Conservation (phyloP, 2,888 invertebrate genomes). For the Caenorhabditis sulstoni region DNA sequence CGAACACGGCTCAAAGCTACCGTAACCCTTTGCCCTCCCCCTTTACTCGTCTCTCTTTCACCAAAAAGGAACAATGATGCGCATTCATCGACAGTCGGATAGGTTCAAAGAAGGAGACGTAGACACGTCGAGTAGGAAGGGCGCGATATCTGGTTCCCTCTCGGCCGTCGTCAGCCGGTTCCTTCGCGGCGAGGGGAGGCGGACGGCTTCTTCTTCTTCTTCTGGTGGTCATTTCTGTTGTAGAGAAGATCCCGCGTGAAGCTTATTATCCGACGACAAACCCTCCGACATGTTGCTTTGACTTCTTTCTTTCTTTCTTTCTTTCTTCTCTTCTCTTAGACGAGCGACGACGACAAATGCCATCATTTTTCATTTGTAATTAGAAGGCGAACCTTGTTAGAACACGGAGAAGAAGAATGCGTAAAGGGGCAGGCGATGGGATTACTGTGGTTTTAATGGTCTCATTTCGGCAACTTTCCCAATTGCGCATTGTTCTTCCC, state of each 20-base stretch:
- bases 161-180: neutral
- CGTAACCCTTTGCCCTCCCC: too few relatives aligned
- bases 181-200: neutral
- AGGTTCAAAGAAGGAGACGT: too few relatives aligned
- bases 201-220: neutral
- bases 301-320: constrained; percentile 35
- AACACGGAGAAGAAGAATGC: too few relatives aligned
- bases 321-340: constrained; percentile 23
- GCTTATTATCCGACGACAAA: constrained; percentile 34
- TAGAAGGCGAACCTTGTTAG: neutral
- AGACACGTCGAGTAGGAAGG: too few relatives aligned
- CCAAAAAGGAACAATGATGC: too few relatives aligned
- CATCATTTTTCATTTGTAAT: neutral
- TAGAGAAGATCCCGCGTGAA: neutral
- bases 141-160: neutral
- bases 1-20: too few relatives aligned
- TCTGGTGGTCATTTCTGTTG: neutral
- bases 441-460: too few relatives aligned
- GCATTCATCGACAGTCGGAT: too few relatives aligned
- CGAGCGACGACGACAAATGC: constrained; percentile 1
- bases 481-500: too few relatives aligned
- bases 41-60: too few relatives aligned
- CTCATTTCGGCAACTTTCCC: too few relatives aligned
- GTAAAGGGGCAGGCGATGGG: too few relatives aligned
- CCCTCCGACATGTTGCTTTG: constrained; percentile 39